These are phyloP conservation scores for Selenia dentaria DNA, from an alignment of 2,888 invertebrate genomes.

Conservation along the genomic window DNA sequence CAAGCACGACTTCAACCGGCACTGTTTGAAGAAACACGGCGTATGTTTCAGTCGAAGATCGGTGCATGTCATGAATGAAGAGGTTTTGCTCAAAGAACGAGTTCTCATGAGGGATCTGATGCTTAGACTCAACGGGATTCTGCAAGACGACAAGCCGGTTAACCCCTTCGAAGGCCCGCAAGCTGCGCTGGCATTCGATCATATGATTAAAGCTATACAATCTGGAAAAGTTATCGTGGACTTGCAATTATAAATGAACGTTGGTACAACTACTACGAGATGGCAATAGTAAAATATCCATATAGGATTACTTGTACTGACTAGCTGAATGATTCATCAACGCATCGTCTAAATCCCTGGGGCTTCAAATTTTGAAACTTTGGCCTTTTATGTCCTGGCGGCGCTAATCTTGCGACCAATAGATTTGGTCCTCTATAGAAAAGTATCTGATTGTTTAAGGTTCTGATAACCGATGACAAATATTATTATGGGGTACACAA, in stretches of 20 bases:
- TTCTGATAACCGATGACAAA: no score
- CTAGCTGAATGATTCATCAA: no score
- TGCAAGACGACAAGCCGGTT: slow-evolving; percentile 44
- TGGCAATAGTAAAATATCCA: no score
- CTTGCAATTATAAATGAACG: slow-evolving; percentile 1
- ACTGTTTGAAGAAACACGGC: slow-evolving; percentile 71
- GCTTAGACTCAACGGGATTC: slow-evolving; percentile 45
- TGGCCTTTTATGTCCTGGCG: no score
- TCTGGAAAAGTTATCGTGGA: slow-evolving; percentile 44
- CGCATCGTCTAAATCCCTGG: no score
- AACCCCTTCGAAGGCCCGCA: slow-evolving; percentile 60
- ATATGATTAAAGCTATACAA: slow-evolving; percentile 51
- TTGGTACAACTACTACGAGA: no score
- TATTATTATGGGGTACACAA: no score
- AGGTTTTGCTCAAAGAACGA: slow-evolving; percentile 56
- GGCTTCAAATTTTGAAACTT: no score
- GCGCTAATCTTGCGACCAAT: no score
- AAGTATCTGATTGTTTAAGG: no score
- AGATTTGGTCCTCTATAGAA: no score
- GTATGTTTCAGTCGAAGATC: slow-evolving; percentile 59
- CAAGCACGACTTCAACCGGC: slow-evolving; percentile 67
- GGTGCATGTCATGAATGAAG: slow-evolving; percentile 62
- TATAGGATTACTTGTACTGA: no score
- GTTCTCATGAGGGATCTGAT: slow-evolving; percentile 54
- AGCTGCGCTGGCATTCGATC: slow-evolving; percentile 51